These are phyloP conservation scores for Macheiramphus alcinus DNA, from an alignment of 2,113 vertebrate genomes.

Conservation along the genomic window DNA sequence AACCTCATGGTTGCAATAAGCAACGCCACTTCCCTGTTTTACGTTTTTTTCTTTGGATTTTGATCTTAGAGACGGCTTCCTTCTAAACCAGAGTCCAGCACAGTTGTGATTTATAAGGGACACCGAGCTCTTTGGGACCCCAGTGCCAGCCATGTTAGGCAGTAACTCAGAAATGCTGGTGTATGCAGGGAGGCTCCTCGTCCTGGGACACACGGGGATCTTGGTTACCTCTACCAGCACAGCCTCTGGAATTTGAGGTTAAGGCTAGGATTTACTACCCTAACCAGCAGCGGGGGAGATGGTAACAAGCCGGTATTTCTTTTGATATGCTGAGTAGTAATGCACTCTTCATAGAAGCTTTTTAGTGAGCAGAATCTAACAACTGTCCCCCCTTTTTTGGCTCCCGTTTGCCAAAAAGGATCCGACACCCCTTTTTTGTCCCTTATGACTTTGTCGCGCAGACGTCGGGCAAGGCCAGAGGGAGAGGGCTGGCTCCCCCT, in stretches of 20 bases:
- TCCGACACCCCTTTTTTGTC: background rate
- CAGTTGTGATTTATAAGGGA: background rate
- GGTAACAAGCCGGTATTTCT: background rate
- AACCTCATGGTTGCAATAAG: rapidly evolving
- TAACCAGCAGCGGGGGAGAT: too few relatives aligned
- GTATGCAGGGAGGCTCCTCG: background rate
- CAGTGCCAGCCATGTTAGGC: background rate
- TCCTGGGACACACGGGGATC: background rate
- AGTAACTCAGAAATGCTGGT: rapidly evolving
- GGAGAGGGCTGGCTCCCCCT: too few relatives aligned
- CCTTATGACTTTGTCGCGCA: rapidly evolving
- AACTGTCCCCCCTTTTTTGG: background rate
- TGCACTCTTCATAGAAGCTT: background rate
- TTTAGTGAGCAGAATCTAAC: background rate
- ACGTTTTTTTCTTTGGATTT: background rate
- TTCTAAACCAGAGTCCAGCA: background rate
- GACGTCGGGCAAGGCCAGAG: rapidly evolving
- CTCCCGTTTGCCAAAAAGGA: background rate
- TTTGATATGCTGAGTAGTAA: background rate
- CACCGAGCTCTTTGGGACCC: rapidly evolving
- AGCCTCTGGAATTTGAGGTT: background rate
- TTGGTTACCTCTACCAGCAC: background rate
- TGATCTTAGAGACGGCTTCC: too few relatives aligned
- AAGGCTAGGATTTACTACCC: background rate
- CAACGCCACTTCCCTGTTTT: background rate